Base-by-base conservation (phyloP, 2,797 vertebrate genomes). In the Valencia hispanica region DNA sequence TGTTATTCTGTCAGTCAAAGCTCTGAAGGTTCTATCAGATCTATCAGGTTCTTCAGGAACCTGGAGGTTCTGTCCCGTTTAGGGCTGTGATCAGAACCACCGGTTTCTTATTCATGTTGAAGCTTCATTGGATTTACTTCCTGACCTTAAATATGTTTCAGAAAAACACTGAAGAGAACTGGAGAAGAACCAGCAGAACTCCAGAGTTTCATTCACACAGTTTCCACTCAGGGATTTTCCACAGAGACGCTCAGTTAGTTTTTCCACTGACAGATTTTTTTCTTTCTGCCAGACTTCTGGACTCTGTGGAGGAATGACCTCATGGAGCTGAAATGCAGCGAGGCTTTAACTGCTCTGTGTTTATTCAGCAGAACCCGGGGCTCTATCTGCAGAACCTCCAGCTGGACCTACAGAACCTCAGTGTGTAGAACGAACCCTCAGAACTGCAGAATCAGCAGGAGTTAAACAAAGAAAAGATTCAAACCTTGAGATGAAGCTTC, bases 401-500 rank as follows among this genome's bases (percentile, higher is more conserved):
- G 25, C 63, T 17, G 36, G n/a, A 66, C 63, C 20, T 53, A 22
- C 25, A n/a, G 51, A 53, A 50, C 50, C 50, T 22, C 22, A 25
- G 20, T 4, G 7, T 6, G 20, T 53, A 41, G 36, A 61, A 66
- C 63, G 9, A 10, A 5, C 12, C 11, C 63, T 36, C 34, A 39
- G 34, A 70, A 34, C 7, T 9, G 32, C 18, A 53, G 22, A 34
- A 71, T 17, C 5, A 39, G 70, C 6, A 3, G 30, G 76, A 39
- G 20, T 36, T 36, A 63, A 34, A 22, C 11, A 65, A 65, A 25
- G 61, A 65, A 65, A 22, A 70, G 0, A 1, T 48, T 47, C 82
- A 75, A 68, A 89, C 88, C 88, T 87, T 48, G 2, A 74, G 50
- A 65, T n/a, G 57, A 41, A 53, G 32, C 47, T 30, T 7, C 48